These are phyloP conservation scores for Heliconius himera DNA, from an alignment of 1,140 invertebrate species.

Conservation along the genomic window DNA sequence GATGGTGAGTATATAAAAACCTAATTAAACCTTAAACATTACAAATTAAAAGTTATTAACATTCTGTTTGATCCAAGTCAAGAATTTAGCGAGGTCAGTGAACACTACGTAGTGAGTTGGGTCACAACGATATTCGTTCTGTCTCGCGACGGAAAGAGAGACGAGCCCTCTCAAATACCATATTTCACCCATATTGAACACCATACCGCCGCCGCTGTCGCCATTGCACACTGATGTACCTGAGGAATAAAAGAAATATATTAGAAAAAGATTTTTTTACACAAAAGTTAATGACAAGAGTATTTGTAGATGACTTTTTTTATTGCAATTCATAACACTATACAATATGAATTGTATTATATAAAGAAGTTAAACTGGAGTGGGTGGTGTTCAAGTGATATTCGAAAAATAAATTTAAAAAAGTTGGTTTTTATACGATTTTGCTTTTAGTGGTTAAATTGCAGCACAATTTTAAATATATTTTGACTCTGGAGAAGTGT, in stretches of 20 bases:
- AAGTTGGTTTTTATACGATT: no score
- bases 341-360: no score
- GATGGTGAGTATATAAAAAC: background rate
- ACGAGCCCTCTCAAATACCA: slow-evolving; percentile 83
- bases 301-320: background rate
- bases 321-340: no score
- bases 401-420: no score
- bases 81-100: slow-evolving; percentile 82
- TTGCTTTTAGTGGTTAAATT: no score
- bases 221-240: slow-evolving; percentile 82
- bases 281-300: background rate
- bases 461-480: no score
- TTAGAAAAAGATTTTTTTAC: background rate
- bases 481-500: no score
- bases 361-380: no score
- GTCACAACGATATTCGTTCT: slow-evolving; percentile 80
- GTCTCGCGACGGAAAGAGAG: slow-evolving; percentile 79
- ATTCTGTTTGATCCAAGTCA: slow-evolving; percentile 78
- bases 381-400: no score
- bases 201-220: slow-evolving; percentile 84
- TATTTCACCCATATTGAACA: slow-evolving; percentile 64
- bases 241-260: slow-evolving; percentile 34
- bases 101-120: slow-evolving; percentile 82
- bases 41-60: slow-evolving; percentile 29
- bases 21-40: background rate